Percentiles rank a stretch among this genome's conserved stretches.
Conservation (phyloP, 1,140 invertebrate species). For the Amyelois transitella region DNA sequence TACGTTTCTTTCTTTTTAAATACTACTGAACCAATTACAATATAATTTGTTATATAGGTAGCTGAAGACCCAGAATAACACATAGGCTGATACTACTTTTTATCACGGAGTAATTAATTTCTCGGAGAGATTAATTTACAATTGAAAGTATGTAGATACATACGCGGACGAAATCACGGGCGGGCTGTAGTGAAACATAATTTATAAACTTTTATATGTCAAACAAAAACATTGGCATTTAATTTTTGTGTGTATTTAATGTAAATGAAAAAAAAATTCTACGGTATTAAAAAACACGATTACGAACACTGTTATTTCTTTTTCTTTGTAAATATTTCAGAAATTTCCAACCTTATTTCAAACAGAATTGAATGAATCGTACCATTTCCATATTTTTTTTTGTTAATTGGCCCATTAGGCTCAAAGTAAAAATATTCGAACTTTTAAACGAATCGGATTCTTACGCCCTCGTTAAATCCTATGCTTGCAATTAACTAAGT, state of each 20-base stretch:
- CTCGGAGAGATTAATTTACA: too few species aligned
- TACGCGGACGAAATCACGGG: neutral
- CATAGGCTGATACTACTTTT: too few species aligned
- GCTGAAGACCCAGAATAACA: too few species aligned
- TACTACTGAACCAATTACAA: too few species aligned
- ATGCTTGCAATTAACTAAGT: slow-evolving; percentile 54
- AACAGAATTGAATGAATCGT: neutral
- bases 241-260: neutral
- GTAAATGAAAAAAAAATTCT: neutral
- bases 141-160: too few species aligned
- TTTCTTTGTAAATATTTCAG: neutral
- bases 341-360: neutral
- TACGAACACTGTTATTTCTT: neutral
- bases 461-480: slow-evolving; percentile 51
- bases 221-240: neutral
- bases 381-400: slow-evolving; percentile 3
- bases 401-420: slow-evolving; percentile 2
- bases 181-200: neutral
- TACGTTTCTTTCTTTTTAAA: too few species aligned
- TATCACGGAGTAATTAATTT: too few species aligned
- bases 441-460: slow-evolving; percentile 37
- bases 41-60: too few species aligned
- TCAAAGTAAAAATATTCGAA: slow-evolving; percentile 29
- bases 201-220: neutral
- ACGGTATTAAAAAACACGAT: neutral